Base-by-base conservation (phyloP, 2,797 vertebrate species). In the Rhabdomys pumilio region DNA sequence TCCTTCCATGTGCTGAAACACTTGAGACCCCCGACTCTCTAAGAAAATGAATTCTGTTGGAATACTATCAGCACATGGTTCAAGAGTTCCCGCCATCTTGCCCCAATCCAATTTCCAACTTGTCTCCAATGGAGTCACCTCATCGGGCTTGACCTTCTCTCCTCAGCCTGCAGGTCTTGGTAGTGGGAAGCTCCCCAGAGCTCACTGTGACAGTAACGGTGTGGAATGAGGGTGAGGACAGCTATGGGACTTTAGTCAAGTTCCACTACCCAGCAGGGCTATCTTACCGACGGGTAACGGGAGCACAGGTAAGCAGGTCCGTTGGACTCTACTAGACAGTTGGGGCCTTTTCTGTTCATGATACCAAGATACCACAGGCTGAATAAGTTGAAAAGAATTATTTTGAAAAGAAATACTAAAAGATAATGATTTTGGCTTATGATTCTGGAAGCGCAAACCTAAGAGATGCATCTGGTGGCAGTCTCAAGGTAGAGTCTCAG, bases 201-300 rank as follows among this genome's bases (percentile, higher is more conserved):
- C 47, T 99, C 93, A 97, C 98, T 0, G 76, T 99, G 89, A 99
- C 97, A 0, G 98, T 99, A 29, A 98, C 97, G 1, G 89, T 99
- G 90, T 98, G 98, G 94, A 99, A 99, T 96, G 98, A 80, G 2
- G 99, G 97, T 0, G 99, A 99, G 96, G 98, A 99, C 95, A 99
- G 99, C 11, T 99, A 99, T 85, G 98, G 98, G 93, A 98, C 97
- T 1, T 85, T 8, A 2, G 97, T 99, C 61, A 95, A 75, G 44
- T 98, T 99, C 85, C 98, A 97, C 0, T 99, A 99, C 69, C 99
- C 99, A 0, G 93, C 93, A 0, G 98, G 98, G 31, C 96, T 99
- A 69, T 99, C 99, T 22, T 99, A 98, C 84, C 98, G 98, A 75
- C 98, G 98, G 93, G 97, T 98, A 24, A 98, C 97, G 0, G 10